A percentile compares a stretch with the other conserved stretches of the same genome.
phyloP scores from a whole-genome alignment of 37 sponge, comb jelly and placozoan species.

The Mnemiopsis leidyi region DNA sequence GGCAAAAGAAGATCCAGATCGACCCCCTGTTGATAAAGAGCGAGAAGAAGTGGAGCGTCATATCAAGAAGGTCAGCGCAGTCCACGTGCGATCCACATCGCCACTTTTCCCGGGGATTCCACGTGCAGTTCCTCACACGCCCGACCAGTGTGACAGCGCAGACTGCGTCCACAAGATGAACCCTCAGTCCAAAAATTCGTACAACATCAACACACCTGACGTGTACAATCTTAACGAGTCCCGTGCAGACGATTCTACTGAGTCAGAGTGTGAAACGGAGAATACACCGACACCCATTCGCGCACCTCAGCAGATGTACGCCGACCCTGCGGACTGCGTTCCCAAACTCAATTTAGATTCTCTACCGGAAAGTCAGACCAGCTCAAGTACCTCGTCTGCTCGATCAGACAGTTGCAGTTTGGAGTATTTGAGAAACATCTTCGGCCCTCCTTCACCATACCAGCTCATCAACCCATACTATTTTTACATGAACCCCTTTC shows the following conservation, averaged over 20 bases:
- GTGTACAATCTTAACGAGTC: constrained; percentile 19
- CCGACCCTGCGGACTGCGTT: neutral
- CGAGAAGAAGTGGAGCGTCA: neutral
- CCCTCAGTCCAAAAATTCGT: neutral
- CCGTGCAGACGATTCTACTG: neutral
- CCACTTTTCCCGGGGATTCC: neutral
- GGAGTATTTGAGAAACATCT: constrained; percentile 8
- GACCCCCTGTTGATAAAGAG: neutral
- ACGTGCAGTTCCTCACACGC: neutral
- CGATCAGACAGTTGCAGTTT: neutral
- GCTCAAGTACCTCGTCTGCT: neutral
- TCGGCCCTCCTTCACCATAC: neutral
- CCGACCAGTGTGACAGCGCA: neutral
- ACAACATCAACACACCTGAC: neutral
- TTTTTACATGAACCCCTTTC: neutral
- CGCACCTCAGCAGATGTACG: neutral
- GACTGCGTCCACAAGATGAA: neutral
- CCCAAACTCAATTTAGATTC: neutral
- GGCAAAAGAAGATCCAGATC: neutral
- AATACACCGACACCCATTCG: neutral
- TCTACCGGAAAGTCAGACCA: neutral
- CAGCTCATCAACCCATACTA: neutral
- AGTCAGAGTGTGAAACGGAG: constrained; percentile 16
- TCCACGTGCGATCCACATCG: neutral
- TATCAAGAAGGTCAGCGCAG: neutral